Percentiles rank a stretch among this genome's conserved stretches.
Evolutionary conservation across 2,888 invertebrate species (phyloP).

Genomic region (Torymus auratus): DNA sequence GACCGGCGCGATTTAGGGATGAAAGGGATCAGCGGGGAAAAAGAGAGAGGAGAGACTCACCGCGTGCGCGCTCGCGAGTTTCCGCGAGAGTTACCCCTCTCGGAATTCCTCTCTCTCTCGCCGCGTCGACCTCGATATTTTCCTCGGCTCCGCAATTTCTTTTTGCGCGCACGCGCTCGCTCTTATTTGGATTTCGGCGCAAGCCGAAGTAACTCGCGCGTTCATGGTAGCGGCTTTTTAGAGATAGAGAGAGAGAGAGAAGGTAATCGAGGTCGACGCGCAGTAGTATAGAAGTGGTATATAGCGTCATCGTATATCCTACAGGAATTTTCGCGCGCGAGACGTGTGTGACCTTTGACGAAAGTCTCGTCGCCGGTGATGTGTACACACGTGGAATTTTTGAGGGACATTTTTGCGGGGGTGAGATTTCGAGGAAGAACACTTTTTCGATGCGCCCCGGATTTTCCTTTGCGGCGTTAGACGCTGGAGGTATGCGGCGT

Average conservation of each 20-base stretch:
- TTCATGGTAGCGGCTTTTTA: neutral
- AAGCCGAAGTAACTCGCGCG: slow-evolving; percentile 1
- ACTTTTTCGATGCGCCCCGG: too few species aligned
- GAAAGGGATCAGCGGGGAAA: slow-evolving; percentile 37
- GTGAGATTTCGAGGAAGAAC: too few species aligned
- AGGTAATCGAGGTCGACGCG: slow-evolving; percentile 20
- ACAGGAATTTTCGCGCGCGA: neutral
- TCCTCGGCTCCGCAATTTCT: neutral
- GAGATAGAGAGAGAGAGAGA: too few species aligned
- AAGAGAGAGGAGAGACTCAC: neutral
- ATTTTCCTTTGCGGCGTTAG: too few species aligned
- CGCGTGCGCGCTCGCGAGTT: neutral
- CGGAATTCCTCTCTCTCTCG: too few species aligned
- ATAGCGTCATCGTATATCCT: neutral
- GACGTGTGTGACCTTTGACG: slow-evolving; percentile 8
- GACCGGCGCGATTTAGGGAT: slow-evolving; percentile 43
- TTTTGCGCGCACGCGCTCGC: neutral
- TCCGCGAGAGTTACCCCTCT: neutral
- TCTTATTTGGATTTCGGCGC: slow-evolving; percentile 10
- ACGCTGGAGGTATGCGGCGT: too few species aligned
- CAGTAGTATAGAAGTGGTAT: neutral
- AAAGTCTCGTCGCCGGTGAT: neutral
- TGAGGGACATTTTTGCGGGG: neutral
- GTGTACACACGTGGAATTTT: neutral
- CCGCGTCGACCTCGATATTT: slow-evolving; percentile 34